phyloP scores from a whole-genome alignment of 2,113 vertebrate species.

The Circaetus cinerascens region DNA sequence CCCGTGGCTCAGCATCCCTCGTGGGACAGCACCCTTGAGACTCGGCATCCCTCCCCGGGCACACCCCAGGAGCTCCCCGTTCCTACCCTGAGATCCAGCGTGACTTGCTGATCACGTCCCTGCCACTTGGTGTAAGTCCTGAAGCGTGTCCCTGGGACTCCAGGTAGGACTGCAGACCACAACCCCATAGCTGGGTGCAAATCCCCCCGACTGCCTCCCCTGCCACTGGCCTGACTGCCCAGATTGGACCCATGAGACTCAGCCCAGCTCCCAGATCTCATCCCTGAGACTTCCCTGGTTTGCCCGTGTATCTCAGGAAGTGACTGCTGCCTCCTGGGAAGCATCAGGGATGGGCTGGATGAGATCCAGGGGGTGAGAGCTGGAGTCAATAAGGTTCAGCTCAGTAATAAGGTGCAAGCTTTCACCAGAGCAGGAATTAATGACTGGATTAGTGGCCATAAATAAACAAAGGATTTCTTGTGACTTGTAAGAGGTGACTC shows the following conservation, averaged over 20 bases:
- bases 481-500: neutral
- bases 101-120: neutral
- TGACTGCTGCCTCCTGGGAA: neutral
- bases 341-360: neutral
- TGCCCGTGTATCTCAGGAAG: neutral
- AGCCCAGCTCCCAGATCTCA: neutral
- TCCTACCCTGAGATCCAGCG: rapidly evolving
- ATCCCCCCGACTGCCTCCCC: rapidly evolving
- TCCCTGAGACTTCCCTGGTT: neutral
- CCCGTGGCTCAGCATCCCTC: neutral
- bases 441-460: neutral
- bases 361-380: neutral
- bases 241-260: neutral
- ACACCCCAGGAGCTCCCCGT: neutral
- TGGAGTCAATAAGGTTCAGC: neutral
- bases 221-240: neutral
- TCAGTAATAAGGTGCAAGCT: neutral
- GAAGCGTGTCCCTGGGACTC: neutral
- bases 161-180: neutral
- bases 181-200: neutral
- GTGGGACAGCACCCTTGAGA: neutral
- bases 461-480: neutral
- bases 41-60: neutral
- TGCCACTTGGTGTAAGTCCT: neutral
- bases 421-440: neutral